Base-by-base conservation (phyloP, 2,113 vertebrate genomes). In the Ictalurus furcatus region DNA sequence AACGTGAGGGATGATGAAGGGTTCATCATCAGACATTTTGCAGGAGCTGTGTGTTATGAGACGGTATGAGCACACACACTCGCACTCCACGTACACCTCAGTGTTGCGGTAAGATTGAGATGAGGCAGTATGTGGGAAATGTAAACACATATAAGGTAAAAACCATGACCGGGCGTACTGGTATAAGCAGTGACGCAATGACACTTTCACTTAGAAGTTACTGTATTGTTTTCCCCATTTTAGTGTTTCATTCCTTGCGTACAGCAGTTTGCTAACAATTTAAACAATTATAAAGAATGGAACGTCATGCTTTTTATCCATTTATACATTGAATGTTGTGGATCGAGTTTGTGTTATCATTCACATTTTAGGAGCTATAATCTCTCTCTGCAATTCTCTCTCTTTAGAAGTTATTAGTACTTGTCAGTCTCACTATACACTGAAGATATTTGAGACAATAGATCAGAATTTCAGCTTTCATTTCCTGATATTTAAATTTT, bases 1-100 rank as follows among this genome's bases (percentile, higher is more conserved):
- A 99, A 99, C 86, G 96, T 99, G 93, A 95, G 98, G 92, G 98
- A 99, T 58, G 98, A 99, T 1, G 98, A 99, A 93, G 98, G 98
- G 78, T 99, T 99, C 85, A 98, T 99, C 61, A 91, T 99, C 93
- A 94, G 98, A 69, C 98, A 99, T 93, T 99, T 99, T 87, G 98
- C 98, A 2, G 98, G 98, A 94, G 98, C 98, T 2, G 98, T 99
- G 1, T 99, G 98, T 94, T 99, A 99, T 2, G 98, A 99, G 91
- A 99, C 98, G 92, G 98, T 99, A 95, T n/a, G 21, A 6, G 12
- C 40, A 0, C 34, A 74, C 69, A 5, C 21, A 28, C 65, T 21
- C 28, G 17, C 61, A 52, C 40, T 65, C 59, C 23, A 67, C 44
- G 14, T 69, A 52, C 17, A 6, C 28, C 16, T 19, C 25, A n/a